Evolutionary conservation across 2,888 invertebrate genomes (phyloP).

Genomic region (Synergus itoensis): DNA sequence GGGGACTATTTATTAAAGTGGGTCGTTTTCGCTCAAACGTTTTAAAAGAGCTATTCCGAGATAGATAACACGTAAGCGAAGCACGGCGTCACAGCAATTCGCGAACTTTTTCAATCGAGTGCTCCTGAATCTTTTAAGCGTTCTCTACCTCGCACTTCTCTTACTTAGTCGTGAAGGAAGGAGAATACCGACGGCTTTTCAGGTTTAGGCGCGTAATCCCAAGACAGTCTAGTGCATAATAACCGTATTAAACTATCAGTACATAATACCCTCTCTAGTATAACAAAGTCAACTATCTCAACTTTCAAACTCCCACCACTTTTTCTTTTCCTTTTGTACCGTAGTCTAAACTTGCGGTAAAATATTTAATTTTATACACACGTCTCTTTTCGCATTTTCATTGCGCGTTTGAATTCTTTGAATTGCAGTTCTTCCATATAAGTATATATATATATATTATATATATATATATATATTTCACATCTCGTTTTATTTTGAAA

Average conservation of each 20-base stretch:
- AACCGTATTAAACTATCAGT: slow-evolving; percentile 62
- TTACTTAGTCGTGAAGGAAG: background rate
- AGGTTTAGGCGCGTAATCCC: slow-evolving; percentile 53
- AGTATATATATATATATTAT: background rate
- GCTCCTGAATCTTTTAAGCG: slow-evolving; percentile 39
- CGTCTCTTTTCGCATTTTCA: background rate
- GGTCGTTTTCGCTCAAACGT: slow-evolving; percentile 4
- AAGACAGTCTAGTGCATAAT: slow-evolving; percentile 59
- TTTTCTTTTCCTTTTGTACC: background rate
- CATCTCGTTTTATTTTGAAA: slow-evolving; percentile 10
- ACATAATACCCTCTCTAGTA: slow-evolving; percentile 55
- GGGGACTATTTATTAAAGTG: slow-evolving; percentile 12
- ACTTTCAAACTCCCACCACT: slow-evolving; percentile 55
- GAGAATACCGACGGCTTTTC: slow-evolving; percentile 45
- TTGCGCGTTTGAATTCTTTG: background rate
- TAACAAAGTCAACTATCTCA: slow-evolving; percentile 53
- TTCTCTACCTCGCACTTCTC: slow-evolving; percentile 8
- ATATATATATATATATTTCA: background rate
- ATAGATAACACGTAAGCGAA: slow-evolving; percentile 27
- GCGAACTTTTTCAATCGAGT: slow-evolving; percentile 57
- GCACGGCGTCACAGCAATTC: slow-evolving; percentile 43
- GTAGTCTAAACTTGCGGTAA: background rate
- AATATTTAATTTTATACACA: no score
- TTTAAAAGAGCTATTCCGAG: slow-evolving; percentile 5
- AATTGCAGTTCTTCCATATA: background rate